A percentile compares a stretch with the other conserved stretches of the same genome.
phyloP scores from a whole-genome alignment of 2,888 invertebrate genomes.

The Ischnura elegans region DNA sequence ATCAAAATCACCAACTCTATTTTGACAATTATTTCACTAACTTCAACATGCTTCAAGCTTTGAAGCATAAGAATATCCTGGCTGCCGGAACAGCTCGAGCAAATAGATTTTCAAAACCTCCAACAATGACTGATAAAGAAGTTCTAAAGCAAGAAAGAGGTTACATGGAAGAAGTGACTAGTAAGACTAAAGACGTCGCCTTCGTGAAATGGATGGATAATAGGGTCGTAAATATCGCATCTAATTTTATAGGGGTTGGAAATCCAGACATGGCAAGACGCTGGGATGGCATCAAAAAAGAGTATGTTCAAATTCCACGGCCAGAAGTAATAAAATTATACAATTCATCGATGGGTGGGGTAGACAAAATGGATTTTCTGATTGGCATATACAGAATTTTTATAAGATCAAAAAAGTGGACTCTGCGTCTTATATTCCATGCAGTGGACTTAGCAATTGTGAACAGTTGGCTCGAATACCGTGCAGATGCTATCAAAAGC shows the following conservation, averaged over 20 bases:
- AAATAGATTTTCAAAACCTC: conserved; percentile 69
- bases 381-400: conserved; percentile 71
- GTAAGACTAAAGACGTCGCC: conserved; percentile 70
- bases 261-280: conserved; percentile 71
- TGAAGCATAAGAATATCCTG: conserved; percentile 69
- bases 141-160: conserved; percentile 69
- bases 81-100: conserved; percentile 70
- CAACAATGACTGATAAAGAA: conserved; percentile 69
- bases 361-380: conserved; percentile 70
- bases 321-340: conserved; percentile 73
- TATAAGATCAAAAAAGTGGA: conserved; percentile 71
- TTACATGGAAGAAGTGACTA: conserved; percentile 70
- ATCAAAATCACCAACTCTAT: conserved; percentile 65
- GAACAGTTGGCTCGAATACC: conserved; percentile 73
- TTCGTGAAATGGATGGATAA: conserved; percentile 74
- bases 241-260: conserved; percentile 73
- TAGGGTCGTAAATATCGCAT: conserved; percentile 73
- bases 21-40: conserved; percentile 72
- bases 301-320: conserved; percentile 71
- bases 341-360: conserved; percentile 74
- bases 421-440: conserved; percentile 69
- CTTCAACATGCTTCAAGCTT: conserved; percentile 68
- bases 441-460: conserved; percentile 72
- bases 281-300: conserved; percentile 71
- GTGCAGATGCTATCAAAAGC: conserved; percentile 49